A percentile compares a stretch with the other conserved stretches of the same genome.
These are phyloP conservation scores for Leptopilina boulardi DNA, from an alignment of 1,140 invertebrate genomes.

Conservation along the genomic window DNA sequence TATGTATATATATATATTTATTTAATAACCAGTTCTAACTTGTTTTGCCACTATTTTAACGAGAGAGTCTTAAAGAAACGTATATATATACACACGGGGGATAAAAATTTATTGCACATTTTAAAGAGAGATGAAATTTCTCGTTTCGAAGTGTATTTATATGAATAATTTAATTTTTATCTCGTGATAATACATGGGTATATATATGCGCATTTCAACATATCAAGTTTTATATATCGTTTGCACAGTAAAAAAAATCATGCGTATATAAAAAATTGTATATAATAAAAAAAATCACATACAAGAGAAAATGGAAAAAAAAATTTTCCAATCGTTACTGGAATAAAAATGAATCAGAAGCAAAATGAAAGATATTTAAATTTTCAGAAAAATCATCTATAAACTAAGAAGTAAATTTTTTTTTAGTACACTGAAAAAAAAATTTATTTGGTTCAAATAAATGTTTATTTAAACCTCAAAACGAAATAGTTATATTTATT, in stretches of 20 bases:
- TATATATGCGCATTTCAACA: background rate
- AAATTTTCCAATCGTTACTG: background rate
- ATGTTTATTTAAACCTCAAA: no score
- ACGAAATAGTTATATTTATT: no score
- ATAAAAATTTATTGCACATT: slow-evolving; percentile 15
- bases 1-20: no score
- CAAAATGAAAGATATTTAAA: no score
- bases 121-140: background rate
- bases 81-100: no score
- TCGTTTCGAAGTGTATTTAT: background rate
- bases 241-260: no score
- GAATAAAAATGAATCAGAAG: no score
- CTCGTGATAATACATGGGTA: background rate
- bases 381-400: no score
- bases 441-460: no score
- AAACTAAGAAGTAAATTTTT: no score
- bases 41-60: slow-evolving; percentile 15
- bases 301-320: background rate
- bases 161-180: background rate
- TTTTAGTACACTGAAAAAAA: no score
- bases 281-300: background rate
- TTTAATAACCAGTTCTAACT: slow-evolving; percentile 5
- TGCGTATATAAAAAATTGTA: no score
- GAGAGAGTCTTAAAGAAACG: background rate
- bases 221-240: background rate